Evolutionary conservation across 1,140 invertebrate species (phyloP).

Genomic region (Euura lappo): DNA sequence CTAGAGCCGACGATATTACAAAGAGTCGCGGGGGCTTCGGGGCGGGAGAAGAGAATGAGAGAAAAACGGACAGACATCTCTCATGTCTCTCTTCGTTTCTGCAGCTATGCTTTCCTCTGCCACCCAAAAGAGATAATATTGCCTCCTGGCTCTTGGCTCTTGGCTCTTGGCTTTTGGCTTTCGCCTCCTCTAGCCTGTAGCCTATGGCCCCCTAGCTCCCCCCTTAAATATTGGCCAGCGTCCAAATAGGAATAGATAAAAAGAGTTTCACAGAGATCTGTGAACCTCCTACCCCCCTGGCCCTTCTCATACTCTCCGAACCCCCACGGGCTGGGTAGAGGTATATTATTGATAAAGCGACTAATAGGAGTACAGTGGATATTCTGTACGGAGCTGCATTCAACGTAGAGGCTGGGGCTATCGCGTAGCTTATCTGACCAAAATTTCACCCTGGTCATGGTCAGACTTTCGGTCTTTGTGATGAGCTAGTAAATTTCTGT

Average conservation of each 20-base stretch:
- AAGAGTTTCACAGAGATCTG: not conserved
- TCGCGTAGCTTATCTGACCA: too few relatives aligned
- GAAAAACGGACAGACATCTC: too few relatives aligned
- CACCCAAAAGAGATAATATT: not conserved
- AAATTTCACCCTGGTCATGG: too few relatives aligned
- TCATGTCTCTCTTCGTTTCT: not conserved
- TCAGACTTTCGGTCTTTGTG: too few relatives aligned
- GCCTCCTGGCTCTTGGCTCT: not conserved
- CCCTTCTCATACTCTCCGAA: too few relatives aligned
- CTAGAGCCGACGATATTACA: not conserved
- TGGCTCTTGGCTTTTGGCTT: not conserved
- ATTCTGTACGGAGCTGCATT: not conserved
- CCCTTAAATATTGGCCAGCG: not conserved
- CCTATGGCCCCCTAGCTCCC: not conserved
- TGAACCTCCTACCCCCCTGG: not conserved
- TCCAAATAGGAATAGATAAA: not conserved
- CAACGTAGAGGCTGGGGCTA: not conserved
- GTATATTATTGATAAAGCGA: not conserved
- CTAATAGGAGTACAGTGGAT: not conserved
- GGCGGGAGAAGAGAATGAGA: not conserved
- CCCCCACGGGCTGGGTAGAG: too few relatives aligned
- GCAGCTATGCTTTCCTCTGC: not conserved
- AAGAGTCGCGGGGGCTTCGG: too few relatives aligned
- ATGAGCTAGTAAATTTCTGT: too few relatives aligned
- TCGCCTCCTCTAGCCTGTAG: too few relatives aligned